Evolutionary conservation across 2,113 vertebrate genomes (phyloP), one percentile per base, ranked within the genome.

Genomic region (Burhinus oedicnemus): DNA sequence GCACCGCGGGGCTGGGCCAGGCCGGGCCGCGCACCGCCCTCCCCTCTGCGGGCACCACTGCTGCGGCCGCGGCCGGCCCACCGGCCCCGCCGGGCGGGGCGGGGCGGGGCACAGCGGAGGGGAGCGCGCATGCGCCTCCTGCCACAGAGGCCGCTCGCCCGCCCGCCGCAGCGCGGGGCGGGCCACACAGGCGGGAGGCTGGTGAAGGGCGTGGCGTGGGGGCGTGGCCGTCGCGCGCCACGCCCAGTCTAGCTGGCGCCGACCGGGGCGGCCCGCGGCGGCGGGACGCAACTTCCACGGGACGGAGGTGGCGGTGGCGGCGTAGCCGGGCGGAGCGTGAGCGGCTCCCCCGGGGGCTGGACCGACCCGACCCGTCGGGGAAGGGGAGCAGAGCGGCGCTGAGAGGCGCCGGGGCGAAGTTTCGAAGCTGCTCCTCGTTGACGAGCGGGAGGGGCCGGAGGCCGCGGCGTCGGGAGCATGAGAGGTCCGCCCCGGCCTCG

Each of bases 21-120:
- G 7, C 11, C 32, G 1, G 2, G 11, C 29, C 21, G 5, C 25
- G 6, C 21, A 1, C 49, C 3, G 1, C 26, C 10, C 12, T 2
- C 38, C 25, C 23, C 19, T 8, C 51, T 11, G 34, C 51, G 19
- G 49, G 13, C 55, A 11, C 7, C 26, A 12, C 19, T 18, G 58
- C 57, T 8, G 18, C 40, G 14, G 27, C 47, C 5, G n/a, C 23
- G 3, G 40, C 26, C 42, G 6, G 29, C 12, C 42, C 42, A 44
- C 27, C 29, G 12, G 49, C 18, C 69, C 42, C 40, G 17, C 40
- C 13, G 6, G 29, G 21, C 40, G 45, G 19, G 20, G 14, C 8
- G 57, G 32, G 8, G 54, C 42, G 22, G 9, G 25, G 19, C 19
- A n/a, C n/a, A n/a, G n/a, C n/a, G n/a, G n/a, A n/a, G n/a, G n/a